These are phyloP conservation scores for Cranoglanis bouderius DNA, from an alignment of 2,113 vertebrate genomes.

Conservation along the genomic window DNA sequence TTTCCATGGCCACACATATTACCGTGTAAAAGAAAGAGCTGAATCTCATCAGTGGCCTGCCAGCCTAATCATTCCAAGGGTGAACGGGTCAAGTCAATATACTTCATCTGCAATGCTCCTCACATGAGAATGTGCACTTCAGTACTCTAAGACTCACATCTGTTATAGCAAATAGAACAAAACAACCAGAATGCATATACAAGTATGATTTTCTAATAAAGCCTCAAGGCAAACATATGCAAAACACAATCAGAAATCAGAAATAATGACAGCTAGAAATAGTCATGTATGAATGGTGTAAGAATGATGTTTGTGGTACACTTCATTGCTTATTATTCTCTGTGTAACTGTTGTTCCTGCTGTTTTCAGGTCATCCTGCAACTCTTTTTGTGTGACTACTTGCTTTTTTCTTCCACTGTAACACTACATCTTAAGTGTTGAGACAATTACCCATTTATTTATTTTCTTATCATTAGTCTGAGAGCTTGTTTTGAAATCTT, in stretches of 20 bases:
- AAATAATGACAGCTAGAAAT: background rate
- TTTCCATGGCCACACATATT: constrained; percentile 64
- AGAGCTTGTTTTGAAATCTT: background rate
- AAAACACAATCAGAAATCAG: background rate
- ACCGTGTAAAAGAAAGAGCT: constrained; percentile 26
- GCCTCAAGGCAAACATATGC: background rate
- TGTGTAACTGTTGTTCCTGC: background rate
- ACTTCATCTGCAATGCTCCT: constrained; percentile 15
- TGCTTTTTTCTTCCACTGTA: too few relatives aligned
- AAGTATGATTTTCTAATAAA: background rate
- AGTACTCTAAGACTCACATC: background rate
- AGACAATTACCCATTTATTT: background rate
- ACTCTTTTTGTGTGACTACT: too few relatives aligned
- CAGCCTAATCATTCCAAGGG: constrained; percentile 49
- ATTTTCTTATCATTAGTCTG: background rate
- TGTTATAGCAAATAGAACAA: background rate
- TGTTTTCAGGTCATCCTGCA: too few relatives aligned
- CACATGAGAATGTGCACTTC: background rate
- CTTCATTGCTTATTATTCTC: background rate
- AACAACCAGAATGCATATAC: background rate
- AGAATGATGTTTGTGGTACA: background rate
- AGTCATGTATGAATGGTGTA: background rate
- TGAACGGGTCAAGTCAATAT: constrained; percentile 47
- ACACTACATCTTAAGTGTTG: too few relatives aligned
- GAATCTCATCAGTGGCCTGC: constrained; percentile 41